Conservation (phyloP, 2,888 invertebrate genomes). For the Pherbina coryleti region DNA sequence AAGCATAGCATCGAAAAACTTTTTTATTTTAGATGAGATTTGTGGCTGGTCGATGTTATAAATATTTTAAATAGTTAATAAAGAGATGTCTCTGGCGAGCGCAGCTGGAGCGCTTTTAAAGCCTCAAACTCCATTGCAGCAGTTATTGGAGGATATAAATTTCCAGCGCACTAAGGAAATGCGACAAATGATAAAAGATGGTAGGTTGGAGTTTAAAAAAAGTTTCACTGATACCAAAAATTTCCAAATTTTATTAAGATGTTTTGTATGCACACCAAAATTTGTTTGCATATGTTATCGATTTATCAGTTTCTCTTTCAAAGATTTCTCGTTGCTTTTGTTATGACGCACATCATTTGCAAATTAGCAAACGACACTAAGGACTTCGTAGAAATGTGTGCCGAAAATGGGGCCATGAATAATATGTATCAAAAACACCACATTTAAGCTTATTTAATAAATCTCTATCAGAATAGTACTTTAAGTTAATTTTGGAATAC, state of each 20-base stretch:
- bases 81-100: slow-evolving; percentile 62
- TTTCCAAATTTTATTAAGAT: no score
- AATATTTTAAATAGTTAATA: no score
- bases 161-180: slow-evolving; percentile 93
- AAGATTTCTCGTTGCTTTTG: background rate
- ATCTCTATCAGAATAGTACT: no score
- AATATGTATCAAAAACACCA: no score
- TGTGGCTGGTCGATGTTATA: no score
- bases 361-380: no score
- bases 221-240: no score
- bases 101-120: slow-evolving; percentile 66
- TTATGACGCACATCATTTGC: background rate
- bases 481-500: no score
- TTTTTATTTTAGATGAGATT: background rate
- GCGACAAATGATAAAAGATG: slow-evolving; percentile 89
- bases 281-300: slow-evolving; percentile 5
- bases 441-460: no score
- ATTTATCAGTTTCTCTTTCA: slow-evolving; percentile 1
- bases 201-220: slow-evolving; percentile 69
- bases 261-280: background rate
- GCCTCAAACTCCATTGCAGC: slow-evolving; percentile 80
- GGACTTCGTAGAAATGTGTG: no score
- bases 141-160: slow-evolving; percentile 90
- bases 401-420: no score
- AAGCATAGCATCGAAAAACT: background rate